phyloP scores from a whole-genome alignment of 1,140 invertebrate genomes.

The Ceratosolen fusciceps region DNA sequence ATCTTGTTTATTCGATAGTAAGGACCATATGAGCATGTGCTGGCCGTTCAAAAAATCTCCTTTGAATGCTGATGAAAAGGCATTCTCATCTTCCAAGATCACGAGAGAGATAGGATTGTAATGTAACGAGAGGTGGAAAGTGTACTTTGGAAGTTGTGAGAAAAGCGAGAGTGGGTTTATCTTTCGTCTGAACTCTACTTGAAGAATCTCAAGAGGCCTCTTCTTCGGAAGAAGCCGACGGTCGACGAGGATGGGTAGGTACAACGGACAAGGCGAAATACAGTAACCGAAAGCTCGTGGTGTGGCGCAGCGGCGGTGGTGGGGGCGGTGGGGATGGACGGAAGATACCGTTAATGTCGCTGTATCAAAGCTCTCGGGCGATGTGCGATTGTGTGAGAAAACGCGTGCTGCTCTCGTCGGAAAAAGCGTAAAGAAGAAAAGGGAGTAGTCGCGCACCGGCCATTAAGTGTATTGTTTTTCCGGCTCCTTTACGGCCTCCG shows the following conservation, averaged over 20 bases:
- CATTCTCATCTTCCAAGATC: not conserved
- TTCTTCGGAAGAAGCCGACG: not conserved
- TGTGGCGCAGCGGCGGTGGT: not conserved
- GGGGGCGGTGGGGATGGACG: not conserved
- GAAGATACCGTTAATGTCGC: not conserved
- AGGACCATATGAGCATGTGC: not conserved
- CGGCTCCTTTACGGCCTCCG: not conserved
- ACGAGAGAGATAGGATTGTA: slow-evolving; percentile 27
- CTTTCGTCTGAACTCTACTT: slow-evolving; percentile 8
- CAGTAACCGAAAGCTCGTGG: not conserved
- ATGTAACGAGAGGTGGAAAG: slow-evolving; percentile 24
- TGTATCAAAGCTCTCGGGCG: not conserved
- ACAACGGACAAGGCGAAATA: not conserved
- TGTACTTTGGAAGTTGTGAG: slow-evolving; percentile 16
- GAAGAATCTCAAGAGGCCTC: slow-evolving; percentile 24
- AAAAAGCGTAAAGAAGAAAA: not conserved
- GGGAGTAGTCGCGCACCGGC: not conserved
- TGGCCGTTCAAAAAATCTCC: not conserved
- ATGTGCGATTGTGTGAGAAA: not conserved
- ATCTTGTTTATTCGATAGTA: not conserved
- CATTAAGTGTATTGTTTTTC: slow-evolving; percentile 34
- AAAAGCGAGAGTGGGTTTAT: slow-evolving; percentile 10
- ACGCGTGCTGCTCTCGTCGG: not conserved
- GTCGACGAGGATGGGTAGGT: too few relatives aligned
- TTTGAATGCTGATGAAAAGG: not conserved